Conservation (phyloP, 2,113 vertebrate genomes). For the Halichoerus grypus region DNA sequence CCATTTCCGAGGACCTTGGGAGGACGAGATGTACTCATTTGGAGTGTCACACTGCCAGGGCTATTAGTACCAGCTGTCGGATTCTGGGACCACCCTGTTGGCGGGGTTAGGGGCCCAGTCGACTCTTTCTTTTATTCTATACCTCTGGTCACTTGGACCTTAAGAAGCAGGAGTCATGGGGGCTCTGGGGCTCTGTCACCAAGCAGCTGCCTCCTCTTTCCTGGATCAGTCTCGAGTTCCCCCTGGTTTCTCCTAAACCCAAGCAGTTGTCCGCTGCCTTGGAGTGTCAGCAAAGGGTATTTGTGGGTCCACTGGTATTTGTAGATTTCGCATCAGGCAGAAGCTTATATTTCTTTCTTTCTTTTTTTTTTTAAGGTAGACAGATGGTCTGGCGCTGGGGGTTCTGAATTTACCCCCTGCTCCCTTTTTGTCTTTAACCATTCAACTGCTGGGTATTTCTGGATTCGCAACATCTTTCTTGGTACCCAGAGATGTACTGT, state of each 20-base stretch:
- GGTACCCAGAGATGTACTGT: background rate
- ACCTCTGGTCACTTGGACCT: slow-evolving; percentile 60
- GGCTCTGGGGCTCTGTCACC: slow-evolving; percentile 10
- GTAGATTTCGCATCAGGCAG: slow-evolving; percentile 57
- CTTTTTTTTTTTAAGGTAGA: slow-evolving; percentile 5
- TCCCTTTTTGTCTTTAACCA: slow-evolving; percentile 53
- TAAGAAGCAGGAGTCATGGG: slow-evolving; percentile 46
- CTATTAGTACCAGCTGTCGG: slow-evolving; percentile 75
- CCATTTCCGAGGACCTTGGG: slow-evolving; percentile 64
- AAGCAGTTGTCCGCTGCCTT: slow-evolving; percentile 68
- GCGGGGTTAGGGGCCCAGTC: slow-evolving; percentile 28
- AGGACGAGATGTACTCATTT: slow-evolving; percentile 72
- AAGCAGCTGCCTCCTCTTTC: slow-evolving; percentile 75
- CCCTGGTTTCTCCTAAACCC: slow-evolving; percentile 66
- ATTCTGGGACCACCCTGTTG: slow-evolving; percentile 73
- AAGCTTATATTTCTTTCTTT: slow-evolving; percentile 9
- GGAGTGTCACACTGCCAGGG: slow-evolving; percentile 22
- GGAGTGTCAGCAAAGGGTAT: slow-evolving; percentile 52
- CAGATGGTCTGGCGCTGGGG: slow-evolving; percentile 29
- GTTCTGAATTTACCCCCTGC: background rate
- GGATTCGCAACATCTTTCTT: background rate
- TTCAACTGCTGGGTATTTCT: slow-evolving; percentile 53
- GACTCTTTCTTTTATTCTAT: slow-evolving; percentile 62
- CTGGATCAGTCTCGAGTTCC: slow-evolving; percentile 72
- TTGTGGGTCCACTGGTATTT: slow-evolving; percentile 38